Conservation (phyloP, 92 coral and sea anemone species). For the Hydrozoanthus gracilis region DNA sequence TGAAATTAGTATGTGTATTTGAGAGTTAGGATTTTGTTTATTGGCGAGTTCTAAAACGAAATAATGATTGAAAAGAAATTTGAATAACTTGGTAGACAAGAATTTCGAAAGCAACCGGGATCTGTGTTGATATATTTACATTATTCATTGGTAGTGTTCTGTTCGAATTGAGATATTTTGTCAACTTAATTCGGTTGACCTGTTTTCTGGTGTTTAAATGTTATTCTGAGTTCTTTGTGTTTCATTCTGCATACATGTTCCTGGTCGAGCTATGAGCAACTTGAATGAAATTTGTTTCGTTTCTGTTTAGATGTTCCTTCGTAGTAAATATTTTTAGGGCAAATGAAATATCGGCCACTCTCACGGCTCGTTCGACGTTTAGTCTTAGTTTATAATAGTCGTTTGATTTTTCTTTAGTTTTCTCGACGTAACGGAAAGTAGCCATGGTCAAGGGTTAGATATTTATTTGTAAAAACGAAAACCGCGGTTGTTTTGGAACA, state of each 20-base stretch:
- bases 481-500: background rate
- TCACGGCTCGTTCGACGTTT: no score
- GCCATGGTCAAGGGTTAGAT: background rate
- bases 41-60: background rate
- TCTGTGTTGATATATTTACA: slow-evolving; percentile 11
- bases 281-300: background rate
- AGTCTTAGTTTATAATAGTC: background rate
- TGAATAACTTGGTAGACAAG: background rate
- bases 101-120: slow-evolving; percentile 20
- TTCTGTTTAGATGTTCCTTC: no score
- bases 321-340: background rate
- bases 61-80: background rate
- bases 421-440: background rate
- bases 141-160: slow-evolving; percentile 11
- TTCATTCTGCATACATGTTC: slow-evolving; percentile 23
- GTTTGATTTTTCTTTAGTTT: background rate
- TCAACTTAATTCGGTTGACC: slow-evolving; percentile 28
- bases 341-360: background rate
- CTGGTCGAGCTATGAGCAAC: background rate
- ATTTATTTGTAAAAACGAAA: background rate
- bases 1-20: background rate
- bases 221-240: slow-evolving; percentile 24
- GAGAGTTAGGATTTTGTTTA: background rate
- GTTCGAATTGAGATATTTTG: slow-evolving; percentile 40
- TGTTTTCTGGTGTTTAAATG: slow-evolving; percentile 4